phyloP scores from a whole-genome alignment of 2,113 vertebrate species.

The Dascyllus trimaculatus region DNA sequence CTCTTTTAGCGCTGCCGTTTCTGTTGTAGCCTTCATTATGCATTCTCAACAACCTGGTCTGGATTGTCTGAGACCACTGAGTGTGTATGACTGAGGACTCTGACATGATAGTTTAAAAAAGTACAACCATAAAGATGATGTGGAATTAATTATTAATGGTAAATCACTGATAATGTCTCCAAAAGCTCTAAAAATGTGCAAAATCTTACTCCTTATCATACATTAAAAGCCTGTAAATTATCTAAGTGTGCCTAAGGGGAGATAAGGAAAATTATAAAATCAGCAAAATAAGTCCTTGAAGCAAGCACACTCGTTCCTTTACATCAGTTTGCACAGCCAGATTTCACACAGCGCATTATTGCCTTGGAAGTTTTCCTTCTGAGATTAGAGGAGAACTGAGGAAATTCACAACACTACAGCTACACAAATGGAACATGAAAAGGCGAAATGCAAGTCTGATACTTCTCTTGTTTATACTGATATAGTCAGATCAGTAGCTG shows the following conservation, averaged over 20 bases:
- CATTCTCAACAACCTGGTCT: no score
- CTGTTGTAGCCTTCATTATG: not conserved
- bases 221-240: constrained; percentile 11
- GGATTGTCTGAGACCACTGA: no score
- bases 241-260: not conserved
- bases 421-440: constrained; percentile 21
- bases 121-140: not conserved
- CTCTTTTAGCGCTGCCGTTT: not conserved
- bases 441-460: constrained; percentile 15
- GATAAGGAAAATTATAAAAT: constrained; percentile 32
- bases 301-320: constrained; percentile 3
- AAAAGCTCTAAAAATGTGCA: constrained; percentile 14
- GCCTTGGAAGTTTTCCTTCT: constrained; percentile 6
- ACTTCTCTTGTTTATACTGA: constrained; percentile 1
- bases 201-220: constrained; percentile 4
- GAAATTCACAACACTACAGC: constrained; percentile 4
- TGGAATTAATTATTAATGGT: constrained; percentile 4
- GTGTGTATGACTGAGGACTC: no score
- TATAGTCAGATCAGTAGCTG: constrained; percentile 2
- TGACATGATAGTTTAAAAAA: not conserved
- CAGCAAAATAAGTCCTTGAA: constrained; percentile 16
- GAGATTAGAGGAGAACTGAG: not conserved
- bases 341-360: not conserved
- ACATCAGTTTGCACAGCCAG: not conserved
- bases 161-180: not conserved